These are phyloP conservation scores for Drepanosiphum platanoidis DNA, from an alignment of 2,888 invertebrate genomes.

Conservation along the genomic window DNA sequence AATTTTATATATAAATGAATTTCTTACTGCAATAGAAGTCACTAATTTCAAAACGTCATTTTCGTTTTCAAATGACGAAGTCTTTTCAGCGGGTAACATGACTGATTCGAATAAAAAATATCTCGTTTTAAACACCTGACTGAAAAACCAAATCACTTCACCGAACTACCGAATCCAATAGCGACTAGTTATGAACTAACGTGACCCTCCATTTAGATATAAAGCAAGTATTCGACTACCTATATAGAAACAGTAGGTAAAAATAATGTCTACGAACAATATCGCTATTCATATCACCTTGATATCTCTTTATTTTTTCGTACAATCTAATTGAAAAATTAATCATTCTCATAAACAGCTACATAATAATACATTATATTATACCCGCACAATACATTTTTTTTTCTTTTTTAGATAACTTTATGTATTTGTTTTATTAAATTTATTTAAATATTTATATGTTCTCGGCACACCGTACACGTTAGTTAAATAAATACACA, in stretches of 20 bases:
- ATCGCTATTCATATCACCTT: slow-evolving; percentile 42
- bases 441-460: not conserved
- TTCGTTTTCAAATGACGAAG: not conserved
- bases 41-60: slow-evolving; percentile 6
- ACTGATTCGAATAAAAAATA: not conserved
- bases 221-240: slow-evolving; percentile 31
- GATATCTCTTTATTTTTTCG: slow-evolving; percentile 46
- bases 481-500: not conserved
- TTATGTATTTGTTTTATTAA: not conserved
- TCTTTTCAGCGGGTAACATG: slow-evolving; percentile 35
- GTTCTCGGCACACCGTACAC: not conserved
- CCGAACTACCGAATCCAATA: slow-evolving; percentile 51
- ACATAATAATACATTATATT: slow-evolving; percentile 13
- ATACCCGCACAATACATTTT: not conserved
- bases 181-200: slow-evolving; percentile 53
- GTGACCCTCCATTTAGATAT: slow-evolving; percentile 41
- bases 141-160: slow-evolving; percentile 43
- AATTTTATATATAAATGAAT: not conserved
- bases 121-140: not conserved
- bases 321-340: slow-evolving; percentile 34
- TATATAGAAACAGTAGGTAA: slow-evolving; percentile 39
- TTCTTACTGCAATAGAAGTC: slow-evolving; percentile 35
- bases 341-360: slow-evolving; percentile 30
- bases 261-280: slow-evolving; percentile 44
- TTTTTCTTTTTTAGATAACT: not conserved